These are phyloP conservation scores for Hassar affinis DNA, from an alignment of 2,113 vertebrate genomes.

Conservation along the genomic window DNA sequence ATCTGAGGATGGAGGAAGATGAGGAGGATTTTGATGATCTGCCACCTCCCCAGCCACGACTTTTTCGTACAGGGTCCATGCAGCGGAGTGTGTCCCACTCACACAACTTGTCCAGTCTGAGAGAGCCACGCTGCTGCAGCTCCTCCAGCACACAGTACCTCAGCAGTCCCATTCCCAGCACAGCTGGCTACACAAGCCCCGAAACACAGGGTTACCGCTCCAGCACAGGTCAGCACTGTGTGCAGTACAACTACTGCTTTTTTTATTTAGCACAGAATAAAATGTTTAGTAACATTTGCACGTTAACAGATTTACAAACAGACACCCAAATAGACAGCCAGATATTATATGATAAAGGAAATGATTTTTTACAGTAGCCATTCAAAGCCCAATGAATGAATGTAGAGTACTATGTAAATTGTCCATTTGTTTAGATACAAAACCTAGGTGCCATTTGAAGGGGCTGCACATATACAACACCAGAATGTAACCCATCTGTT, in stretches of 20 bases:
- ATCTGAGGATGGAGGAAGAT: slow-evolving; percentile 86
- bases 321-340: neutral
- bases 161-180: slow-evolving; percentile 76
- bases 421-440: neutral
- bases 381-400: neutral
- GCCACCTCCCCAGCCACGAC: slow-evolving; percentile 88
- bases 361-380: neutral
- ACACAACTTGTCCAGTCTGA: slow-evolving; percentile 92
- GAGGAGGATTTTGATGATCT: slow-evolving; percentile 88
- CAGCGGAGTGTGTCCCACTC: slow-evolving; percentile 88
- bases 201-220: slow-evolving; percentile 75
- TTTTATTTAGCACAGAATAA: neutral
- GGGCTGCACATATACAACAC: neutral
- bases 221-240: slow-evolving; percentile 77
- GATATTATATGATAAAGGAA: neutral
- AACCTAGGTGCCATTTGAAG: neutral
- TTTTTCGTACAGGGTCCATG: slow-evolving; percentile 81
- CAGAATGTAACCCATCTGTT: neutral
- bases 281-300: neutral
- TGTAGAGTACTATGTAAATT: neutral
- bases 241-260: neutral
- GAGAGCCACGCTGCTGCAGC: slow-evolving; percentile 86
- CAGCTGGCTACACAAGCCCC: slow-evolving; percentile 76
- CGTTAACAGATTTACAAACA: neutral
- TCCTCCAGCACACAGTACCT: slow-evolving; percentile 82